Base-by-base conservation (phyloP, 2,113 vertebrate species). In the Heterochromis multidens region DNA sequence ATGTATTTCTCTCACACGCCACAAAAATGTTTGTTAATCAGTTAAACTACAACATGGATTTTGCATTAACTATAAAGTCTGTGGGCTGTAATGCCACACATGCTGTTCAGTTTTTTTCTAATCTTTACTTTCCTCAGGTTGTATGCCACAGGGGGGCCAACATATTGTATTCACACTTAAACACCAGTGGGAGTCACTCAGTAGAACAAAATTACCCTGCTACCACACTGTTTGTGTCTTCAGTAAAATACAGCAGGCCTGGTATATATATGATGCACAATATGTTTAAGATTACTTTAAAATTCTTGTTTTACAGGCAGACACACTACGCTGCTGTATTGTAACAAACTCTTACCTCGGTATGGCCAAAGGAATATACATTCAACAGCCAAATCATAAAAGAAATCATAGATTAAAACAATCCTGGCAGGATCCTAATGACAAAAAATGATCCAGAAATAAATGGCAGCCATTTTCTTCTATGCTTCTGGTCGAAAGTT, bases 261-360 rank as follows among this genome's bases (percentile, higher is more conserved):
- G 29, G 23, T n/a, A n/a, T 49, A 6, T 7, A 16, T 16, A 49
- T 19, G 49, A 19, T 16, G 6, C 2, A 2, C 49, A 52, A 7
- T 19, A 46, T 46, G 5, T 16, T 4, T 16, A 46, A 46, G 43
- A 46, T 46, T 46, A 46, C 43, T 46, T 16, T 46, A 9, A 52
- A 16, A 13, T 72, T 31, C 37, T 49, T 43, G 25, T 25, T 60
- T 65, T 27, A 17, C 40, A 43, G 35, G 13, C 8, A 52, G 12
- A 76, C 14, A 33, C 29, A 10, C 43, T 19, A 11, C 12, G 19
- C 46, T 52, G 54, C 21, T 23, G 21, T 6, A 9, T n/a, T 57
- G 31, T 54, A 54, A n/a, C 27, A 54, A 54, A 11, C 5, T 80
- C 86, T 90, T 89, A 94, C 90, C 93, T 89, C 31, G 12, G 4